Base-by-base conservation (phyloP, 2,797 vertebrate species). In the Alfaro cultratus region DNA sequence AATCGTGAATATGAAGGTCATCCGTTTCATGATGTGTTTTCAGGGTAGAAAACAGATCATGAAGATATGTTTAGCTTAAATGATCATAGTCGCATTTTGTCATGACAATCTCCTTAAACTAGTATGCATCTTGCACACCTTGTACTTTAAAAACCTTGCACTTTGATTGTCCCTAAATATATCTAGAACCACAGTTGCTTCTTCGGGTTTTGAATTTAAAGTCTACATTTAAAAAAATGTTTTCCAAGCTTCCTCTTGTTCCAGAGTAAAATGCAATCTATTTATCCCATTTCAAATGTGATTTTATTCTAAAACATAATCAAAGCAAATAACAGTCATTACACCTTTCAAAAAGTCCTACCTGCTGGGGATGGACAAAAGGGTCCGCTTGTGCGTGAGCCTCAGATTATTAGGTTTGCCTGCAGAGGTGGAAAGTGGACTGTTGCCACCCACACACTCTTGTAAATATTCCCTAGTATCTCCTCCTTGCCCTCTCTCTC, bases 381-480 rank as follows among this genome's bases (percentile, higher is more conserved):
- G 81, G 75, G 80, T 68, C 72, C 78, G 46, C 87, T 88, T 88
- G 74, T 84, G 80, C 92, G 83, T 87, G 83, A 77, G 88, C 80
- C 79, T 85, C 5, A 86, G 78, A 89, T 91, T 92, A 93, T 89
- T 89, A 88, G 87, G 75, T 91, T 83, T 87, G 67, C 79, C 77
- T 75, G 85, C 23, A 23, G 77, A 90, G 80, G 81, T 87, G 88
- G 81, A 92, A 87, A 92, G 87, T 81, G 84, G 88, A 86, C 84
- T 77, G 83, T 51, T 84, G 76, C 87, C 85, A 39, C 94, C 93
- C 89, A 93, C 93, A 8, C 91, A 84, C 83, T 89, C 87, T 89
- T 86, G 76, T 86, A 86, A 86, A 92, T 87, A 85, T 81, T 80
- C 74, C 34, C 67, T 74, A 67, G 73, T 68, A 67, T 83, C 77